Base-by-base conservation (phyloP, 2,797 vertebrate genomes). In the Macroramphosus scolopax region DNA sequence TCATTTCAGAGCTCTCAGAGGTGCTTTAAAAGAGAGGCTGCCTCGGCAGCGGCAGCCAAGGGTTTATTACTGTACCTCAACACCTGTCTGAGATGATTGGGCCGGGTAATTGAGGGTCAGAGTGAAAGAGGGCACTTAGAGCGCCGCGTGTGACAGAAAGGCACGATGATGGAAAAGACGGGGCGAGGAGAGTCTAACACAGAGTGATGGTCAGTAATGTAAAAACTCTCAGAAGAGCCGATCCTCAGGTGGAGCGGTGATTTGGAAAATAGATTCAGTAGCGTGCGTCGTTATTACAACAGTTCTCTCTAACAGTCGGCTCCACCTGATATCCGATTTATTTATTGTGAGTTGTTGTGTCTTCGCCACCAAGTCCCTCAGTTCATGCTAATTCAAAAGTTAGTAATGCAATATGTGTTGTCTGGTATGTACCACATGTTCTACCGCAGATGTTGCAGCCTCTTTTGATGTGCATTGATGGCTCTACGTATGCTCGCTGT, bases 81-180 rank as follows among this genome's bases (percentile, higher is more conserved):
- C 76, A 80, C 79, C 74, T 83, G 79, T 87, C 82, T 72, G 72
- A 76, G 50, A 83, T 77, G 86, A 88, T 84, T 81, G 77, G 75
- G 56, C 62, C 16, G 47, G 63, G 77, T 87, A 86, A 88, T 87
- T 84, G 78, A 75, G 73, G 86, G 81, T 83, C 84, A 85, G 75
- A 72, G 60, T 69, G 72, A 77, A 78, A 72, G 77, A 77, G 68
- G 63, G 43, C 68, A 75, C 77, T 76, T 62, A 55, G 45, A 75
- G 61, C 51, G 61, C 70, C 44, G 68, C 75, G 68, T 72, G 63
- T 81, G 74, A 77, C 73, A 65, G 61, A 69, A 76, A 62, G 61
- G 51, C 49, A 51, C 64, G 62, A 61, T 61, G 71, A 83, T 51
- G 59, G 55, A 63, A 74, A 72, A 77, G 70, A 78, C 62, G 60